Base-by-base conservation (phyloP, 2,797 vertebrate species). In the Balearica regulorum region DNA sequence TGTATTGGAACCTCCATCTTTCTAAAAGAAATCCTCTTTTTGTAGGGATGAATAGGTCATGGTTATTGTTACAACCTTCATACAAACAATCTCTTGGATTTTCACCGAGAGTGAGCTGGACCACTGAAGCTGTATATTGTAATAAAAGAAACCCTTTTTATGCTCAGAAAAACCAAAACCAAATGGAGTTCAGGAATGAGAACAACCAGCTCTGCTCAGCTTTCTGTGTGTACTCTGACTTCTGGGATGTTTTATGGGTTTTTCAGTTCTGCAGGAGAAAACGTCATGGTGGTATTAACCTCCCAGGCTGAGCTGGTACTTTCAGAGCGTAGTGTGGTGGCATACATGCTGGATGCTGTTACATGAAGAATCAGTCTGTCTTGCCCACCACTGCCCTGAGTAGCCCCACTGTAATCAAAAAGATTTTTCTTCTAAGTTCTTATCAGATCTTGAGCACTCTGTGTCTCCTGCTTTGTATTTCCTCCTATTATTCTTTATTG, bases 161-260 rank as follows among this genome's bases (percentile, higher is more conserved):
- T 64, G 24, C 8, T 16, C 3, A 0, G 1, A 3, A 10, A 19
- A 29, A 35, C 37, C 39, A 46, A 26, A 16, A 26, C 25, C 4
- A 5, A 39, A 29, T 25, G 39, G 44, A 88, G 24, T 46, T 71
- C 15, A n/a, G 26, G 54, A 83, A 57, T 18, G 68, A 89, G 76
- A 73, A 73, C 81, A 77, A n/a, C 53, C 61, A 68, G 57, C 31
- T 91, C 57, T 83, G 61, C 83, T 80, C n/a, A 60, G 76, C 72
- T 70, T 65, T 80, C 39, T 78, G 16, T n/a, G 16, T n/a, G 68
- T 60, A 13, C 69, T 78, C 25, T 48, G 73, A 81, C 64, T 83
- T 64, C 53, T 61, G 76, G 28, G 41, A 48, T 53, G 71, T 55
- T 85, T 69, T 93, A 53, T 5, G 14, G 19, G 25, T 31, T 90